Percentiles rank a stretch among this genome's conserved stretches.
phyloP scores from a whole-genome alignment of 2,113 vertebrate species.

The Carettochelys insculpta region DNA sequence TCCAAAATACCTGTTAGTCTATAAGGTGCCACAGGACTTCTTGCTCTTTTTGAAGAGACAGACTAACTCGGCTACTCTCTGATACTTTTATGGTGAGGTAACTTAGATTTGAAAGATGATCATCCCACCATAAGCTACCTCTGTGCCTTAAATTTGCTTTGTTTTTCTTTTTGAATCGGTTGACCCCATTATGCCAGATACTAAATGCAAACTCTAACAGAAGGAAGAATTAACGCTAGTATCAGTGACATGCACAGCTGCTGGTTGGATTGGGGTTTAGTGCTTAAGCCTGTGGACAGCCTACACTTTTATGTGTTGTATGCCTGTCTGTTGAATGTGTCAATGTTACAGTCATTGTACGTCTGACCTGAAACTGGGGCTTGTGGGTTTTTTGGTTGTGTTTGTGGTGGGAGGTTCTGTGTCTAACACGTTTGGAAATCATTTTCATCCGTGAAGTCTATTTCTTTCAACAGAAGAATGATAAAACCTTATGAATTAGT shows the following conservation, averaged over 20 bases:
- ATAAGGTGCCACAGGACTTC: too few species aligned
- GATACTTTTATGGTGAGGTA: background rate
- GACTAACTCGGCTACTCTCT: too few species aligned
- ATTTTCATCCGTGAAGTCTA: background rate
- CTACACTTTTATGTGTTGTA: background rate
- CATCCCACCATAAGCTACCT: background rate
- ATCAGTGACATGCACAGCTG: background rate
- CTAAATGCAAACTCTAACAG: fast-evolving
- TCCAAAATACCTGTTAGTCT: too few species aligned
- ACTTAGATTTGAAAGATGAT: background rate
- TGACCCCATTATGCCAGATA: background rate
- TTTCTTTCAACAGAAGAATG: background rate
- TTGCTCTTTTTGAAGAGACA: too few species aligned
- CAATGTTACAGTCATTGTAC: background rate
- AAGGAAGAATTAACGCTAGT: background rate
- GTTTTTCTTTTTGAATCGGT: background rate
- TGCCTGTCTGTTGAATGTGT: background rate
- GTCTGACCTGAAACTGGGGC: background rate
- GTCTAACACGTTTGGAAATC: fast-evolving
- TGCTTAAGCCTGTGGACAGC: background rate
- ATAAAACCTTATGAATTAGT: too few species aligned
- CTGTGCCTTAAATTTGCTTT: background rate
- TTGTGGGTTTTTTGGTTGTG: background rate
- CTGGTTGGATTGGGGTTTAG: background rate
- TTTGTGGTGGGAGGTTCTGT: background rate